These are phyloP conservation scores for Apocheima hispidaria DNA, from an alignment of 2,888 invertebrate genomes.

Conservation along the genomic window DNA sequence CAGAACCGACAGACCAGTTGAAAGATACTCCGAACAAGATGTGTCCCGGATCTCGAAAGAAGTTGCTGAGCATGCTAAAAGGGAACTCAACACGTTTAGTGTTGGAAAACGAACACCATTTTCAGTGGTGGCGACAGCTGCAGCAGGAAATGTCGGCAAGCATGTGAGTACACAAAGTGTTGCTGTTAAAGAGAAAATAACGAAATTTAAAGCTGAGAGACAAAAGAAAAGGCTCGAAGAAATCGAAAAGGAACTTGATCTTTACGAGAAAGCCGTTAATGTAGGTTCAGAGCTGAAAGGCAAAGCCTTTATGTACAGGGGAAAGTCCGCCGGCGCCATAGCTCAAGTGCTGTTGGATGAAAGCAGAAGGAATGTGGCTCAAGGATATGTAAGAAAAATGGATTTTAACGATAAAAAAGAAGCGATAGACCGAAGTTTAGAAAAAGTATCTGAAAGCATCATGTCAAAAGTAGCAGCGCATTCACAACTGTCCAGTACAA, in stretches of 20 bases:
- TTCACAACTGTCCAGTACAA: constrained; percentile 52
- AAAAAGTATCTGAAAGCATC: constrained; percentile 56
- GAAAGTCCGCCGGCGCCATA: constrained; percentile 92
- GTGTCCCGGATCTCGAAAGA: constrained; percentile 88
- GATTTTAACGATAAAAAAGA: constrained; percentile 61
- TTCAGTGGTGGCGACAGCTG: constrained; percentile 87
- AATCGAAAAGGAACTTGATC: constrained; percentile 70
- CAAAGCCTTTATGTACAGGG: constrained; percentile 87
- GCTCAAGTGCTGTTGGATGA: constrained; percentile 88
- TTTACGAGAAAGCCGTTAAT: constrained; percentile 75
- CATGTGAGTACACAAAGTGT: constrained; percentile 87
- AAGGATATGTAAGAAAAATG: constrained; percentile 63
- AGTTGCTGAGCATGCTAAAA: constrained; percentile 89
- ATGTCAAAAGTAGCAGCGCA: constrained; percentile 55
- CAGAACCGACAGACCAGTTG: constrained; percentile 87
- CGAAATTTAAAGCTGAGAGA: constrained; percentile 73
- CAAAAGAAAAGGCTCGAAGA: constrained; percentile 79
- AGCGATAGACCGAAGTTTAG: constrained; percentile 56
- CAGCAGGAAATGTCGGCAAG: constrained; percentile 87
- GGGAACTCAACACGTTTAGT: constrained; percentile 87
- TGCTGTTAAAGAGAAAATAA: constrained; percentile 79
- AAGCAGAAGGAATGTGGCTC: constrained; percentile 84
- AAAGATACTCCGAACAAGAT: constrained; percentile 89
- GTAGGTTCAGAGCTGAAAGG: constrained; percentile 83
- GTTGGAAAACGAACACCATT: constrained; percentile 87